Base-by-base conservation (phyloP, 2,888 invertebrate species). In the Lepetodrilus schrolli region DNA sequence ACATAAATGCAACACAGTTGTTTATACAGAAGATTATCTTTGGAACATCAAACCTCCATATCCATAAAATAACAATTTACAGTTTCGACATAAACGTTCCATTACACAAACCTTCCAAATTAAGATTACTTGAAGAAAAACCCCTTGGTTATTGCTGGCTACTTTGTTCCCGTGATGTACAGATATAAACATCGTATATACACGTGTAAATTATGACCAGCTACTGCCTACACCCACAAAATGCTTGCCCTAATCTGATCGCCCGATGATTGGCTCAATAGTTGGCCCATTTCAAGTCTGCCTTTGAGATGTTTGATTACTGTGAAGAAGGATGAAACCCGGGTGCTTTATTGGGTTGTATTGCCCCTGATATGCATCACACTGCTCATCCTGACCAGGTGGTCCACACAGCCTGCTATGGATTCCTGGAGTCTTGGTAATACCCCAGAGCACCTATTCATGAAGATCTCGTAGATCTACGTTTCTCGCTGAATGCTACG, bases 321-420 rank as follows among this genome's bases (percentile, higher is more conserved):
- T 10, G 23, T 4, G 51, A 26, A 30, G 17, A 17, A 50, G 50
- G n/a, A 21, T 21, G 58, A 34, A 58, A 58, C 26, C 34, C 13
- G n/a, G 30, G 34, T 34, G 58, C 17, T 34, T 58, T 13, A 58
- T 43, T 43, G 43, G 43, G 13, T 2, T 43, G 43, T 43, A 43
- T 4, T 43, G 58, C 30, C 17, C n/a, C 30, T 13, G 58, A 58
- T 58, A 30, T 5, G 58, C 10, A 58, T 58, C 58, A 48, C 21
- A 30, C 30, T 58, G 58, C 34, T 58, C 34, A 58, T 58, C 17
- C 30, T 58, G 58, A 34, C 30, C 58, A 58, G 58, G 58, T 58
- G 58, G 30, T 48, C 48, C 21, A n/a, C n/a, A n/a, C n/a, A n/a
- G n/a, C n/a, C n/a, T n/a, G n/a, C n/a, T n/a, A n/a, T n/a, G n/a